A percentile compares a stretch with the other conserved stretches of the same genome.
Evolutionary conservation across 2,888 invertebrate species (phyloP).

Genomic region (Ptychoptera contaminata): DNA sequence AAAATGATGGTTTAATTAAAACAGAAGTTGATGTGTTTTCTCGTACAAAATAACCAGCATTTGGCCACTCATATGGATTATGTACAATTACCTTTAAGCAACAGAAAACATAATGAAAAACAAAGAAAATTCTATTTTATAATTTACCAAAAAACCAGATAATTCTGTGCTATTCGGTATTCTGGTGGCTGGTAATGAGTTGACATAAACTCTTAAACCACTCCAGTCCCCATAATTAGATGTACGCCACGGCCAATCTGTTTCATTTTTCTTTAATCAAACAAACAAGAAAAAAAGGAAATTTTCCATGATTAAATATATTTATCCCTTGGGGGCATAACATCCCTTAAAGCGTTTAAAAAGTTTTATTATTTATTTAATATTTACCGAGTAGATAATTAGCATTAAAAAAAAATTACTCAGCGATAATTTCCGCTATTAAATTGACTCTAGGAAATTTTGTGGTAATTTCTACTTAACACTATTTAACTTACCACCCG

Average conservation of each 20-base stretch:
- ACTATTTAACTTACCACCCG: constrained; percentile 13
- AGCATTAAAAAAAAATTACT: too few relatives aligned
- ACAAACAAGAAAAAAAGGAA: too few relatives aligned
- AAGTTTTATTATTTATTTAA: too few relatives aligned
- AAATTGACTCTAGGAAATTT: neutral
- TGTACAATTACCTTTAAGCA: constrained; percentile 10
- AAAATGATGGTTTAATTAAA: constrained; percentile 20
- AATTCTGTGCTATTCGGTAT: constrained; percentile 8
- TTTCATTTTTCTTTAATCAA: constrained; percentile 3
- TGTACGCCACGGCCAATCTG: constrained; percentile 14
- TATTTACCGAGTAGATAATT: too few relatives aligned
- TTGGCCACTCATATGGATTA: constrained; percentile 20
- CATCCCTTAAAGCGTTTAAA: too few relatives aligned
- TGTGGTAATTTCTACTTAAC: too few relatives aligned
- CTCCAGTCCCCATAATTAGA: constrained; percentile 20
- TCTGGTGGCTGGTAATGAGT: constrained; percentile 13
- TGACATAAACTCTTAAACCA: constrained; percentile 17
- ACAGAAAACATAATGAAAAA: too few relatives aligned
- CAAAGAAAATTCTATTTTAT: neutral
- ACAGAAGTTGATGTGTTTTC: constrained; percentile 21
- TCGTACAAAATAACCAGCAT: constrained; percentile 16
- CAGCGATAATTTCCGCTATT: too few relatives aligned
- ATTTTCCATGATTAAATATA: too few relatives aligned
- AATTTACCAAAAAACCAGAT: constrained; percentile 14
- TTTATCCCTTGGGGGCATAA: too few relatives aligned